These are phyloP conservation scores for Dolichotis patagonum DNA, from an alignment of 2,113 vertebrate species.

Conservation along the genomic window DNA sequence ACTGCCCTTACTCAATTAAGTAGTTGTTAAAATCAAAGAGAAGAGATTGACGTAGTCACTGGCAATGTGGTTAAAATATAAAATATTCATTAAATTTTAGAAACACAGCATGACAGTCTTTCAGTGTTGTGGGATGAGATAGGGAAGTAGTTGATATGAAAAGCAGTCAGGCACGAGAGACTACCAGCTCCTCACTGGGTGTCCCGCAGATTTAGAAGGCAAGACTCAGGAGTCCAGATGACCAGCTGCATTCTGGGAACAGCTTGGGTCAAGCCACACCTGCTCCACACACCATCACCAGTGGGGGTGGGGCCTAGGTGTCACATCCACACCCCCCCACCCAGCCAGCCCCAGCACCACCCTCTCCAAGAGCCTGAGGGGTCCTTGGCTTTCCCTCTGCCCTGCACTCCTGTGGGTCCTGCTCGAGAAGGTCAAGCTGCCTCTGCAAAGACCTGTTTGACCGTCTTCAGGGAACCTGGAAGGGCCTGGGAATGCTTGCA, in stretches of 20 bases:
- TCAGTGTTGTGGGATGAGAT: not conserved
- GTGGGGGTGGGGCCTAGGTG: no score
- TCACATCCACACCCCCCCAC: fast-evolving
- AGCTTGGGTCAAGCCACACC: not conserved
- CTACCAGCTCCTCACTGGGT: not conserved
- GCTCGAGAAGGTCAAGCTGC: not conserved
- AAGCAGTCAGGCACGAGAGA: not conserved
- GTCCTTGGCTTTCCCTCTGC: not conserved
- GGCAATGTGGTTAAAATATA: not conserved
- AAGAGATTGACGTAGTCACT: not conserved
- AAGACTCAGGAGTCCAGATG: not conserved
- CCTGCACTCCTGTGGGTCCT: not conserved
- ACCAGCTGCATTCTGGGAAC: not conserved
- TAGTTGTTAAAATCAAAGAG: not conserved
- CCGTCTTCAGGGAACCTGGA: not conserved
- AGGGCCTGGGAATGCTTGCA: not conserved
- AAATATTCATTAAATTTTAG: not conserved
- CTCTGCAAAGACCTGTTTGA: not conserved
- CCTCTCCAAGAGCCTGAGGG: not conserved
- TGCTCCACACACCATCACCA: not conserved
- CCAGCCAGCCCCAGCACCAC: not conserved
- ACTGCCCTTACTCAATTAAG: not conserved
- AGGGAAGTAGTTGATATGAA: not conserved
- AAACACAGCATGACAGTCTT: not conserved
- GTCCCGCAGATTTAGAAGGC: no score